Evolutionary conservation across 2,113 vertebrate genomes (phyloP).

Genomic region (Oenanthe oenanthe): DNA sequence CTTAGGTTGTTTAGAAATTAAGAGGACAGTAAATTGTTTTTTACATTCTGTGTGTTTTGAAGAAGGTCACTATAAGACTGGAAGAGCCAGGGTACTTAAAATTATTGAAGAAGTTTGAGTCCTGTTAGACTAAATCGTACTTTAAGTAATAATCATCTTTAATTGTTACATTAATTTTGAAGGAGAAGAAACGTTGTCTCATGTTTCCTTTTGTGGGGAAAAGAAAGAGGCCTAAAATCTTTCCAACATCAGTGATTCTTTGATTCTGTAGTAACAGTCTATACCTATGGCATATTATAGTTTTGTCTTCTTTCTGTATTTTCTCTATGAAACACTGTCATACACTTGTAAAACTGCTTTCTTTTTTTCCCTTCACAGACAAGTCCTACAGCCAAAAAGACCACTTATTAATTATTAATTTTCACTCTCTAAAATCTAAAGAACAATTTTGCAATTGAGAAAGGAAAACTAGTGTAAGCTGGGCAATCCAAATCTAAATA

Average conservation of each 20-base stretch:
- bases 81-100: neutral
- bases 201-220: neutral
- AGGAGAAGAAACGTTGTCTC: neutral
- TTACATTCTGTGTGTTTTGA: neutral
- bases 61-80: neutral
- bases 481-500: neutral
- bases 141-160: neutral
- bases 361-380: neutral
- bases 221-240: neutral
- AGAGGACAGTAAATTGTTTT: neutral
- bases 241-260: neutral
- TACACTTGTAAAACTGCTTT: neutral
- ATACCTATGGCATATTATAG: neutral
- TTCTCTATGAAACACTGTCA: neutral
- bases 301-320: neutral
- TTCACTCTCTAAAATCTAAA: neutral
- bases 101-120: neutral
- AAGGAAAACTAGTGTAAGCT: neutral
- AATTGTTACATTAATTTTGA: neutral
- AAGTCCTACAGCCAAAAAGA: neutral
- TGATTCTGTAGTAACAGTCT: neutral
- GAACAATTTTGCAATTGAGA: neutral
- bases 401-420: fast-evolving
- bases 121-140: neutral
- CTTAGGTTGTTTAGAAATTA: neutral